Base-by-base conservation (phyloP, 2,797 vertebrate species). In the Lutjanus argentimaculatus region DNA sequence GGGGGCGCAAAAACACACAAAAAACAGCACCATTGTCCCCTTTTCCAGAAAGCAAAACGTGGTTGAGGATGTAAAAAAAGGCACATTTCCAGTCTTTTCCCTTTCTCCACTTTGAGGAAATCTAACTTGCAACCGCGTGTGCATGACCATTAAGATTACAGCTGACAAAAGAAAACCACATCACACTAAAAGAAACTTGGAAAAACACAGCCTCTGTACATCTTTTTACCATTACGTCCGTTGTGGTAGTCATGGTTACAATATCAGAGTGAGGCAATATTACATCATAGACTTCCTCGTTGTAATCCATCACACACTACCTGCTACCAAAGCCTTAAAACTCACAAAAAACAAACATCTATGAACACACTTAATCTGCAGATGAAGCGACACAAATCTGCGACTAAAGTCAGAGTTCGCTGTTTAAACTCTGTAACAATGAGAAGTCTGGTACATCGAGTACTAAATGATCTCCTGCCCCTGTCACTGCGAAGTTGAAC, bases 201-300 rank as follows among this genome's bases (percentile, higher is more conserved):
- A 43, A 11, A 45, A 45, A 45, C 9, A 15, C 13, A 48, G 0
- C 5, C 4, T 10, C 46, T 13, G 8, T n/a, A 65, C 82, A 72
- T 42, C 61, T n/a, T 52, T 52, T 67, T 42, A 11, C 21, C 16
- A 14, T 17, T 15, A 48, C 52, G 45, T n/a, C n/a, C 22, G 30
- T 25, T 57, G 77, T 78, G 55, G 90, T 92, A 70, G 88, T 46
- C 92, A 92, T 88, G 88, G 92, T 84, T 78, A 93, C 90, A 53
- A 36, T 0, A 58, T 7, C 22, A 58, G 6, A 6, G 7, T 57
- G 74, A 79, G 10, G 74, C 21, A 78, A 70, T 16, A 63, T 94
- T 95, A 79, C 93, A 91, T 92, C 88, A 93, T 56, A 3, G 0
- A 3, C 57, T 72, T 80, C 72, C 74, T 48, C 36, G 19, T 52